Evolutionary conservation across 2,797 vertebrate species (phyloP).

Genomic region (Neostethus bicornis): DNA sequence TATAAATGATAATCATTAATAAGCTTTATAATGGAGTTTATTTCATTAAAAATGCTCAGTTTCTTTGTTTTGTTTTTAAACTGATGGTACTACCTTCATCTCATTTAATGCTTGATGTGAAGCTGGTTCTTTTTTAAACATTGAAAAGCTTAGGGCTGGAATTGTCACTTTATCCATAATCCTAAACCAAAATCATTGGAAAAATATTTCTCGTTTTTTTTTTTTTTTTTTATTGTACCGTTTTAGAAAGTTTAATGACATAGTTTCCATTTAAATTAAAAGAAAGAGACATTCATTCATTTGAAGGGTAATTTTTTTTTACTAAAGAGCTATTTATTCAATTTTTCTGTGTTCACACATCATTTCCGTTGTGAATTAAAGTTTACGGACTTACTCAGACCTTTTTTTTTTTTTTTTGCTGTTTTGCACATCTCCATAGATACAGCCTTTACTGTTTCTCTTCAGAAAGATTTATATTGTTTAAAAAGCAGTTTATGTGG

Average conservation of each 20-base stretch:
- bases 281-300: constrained; percentile 36
- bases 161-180: too few relatives aligned
- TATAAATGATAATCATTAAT: constrained; percentile 53
- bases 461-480: constrained; percentile 52
- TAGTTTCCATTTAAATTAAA: constrained; percentile 46
- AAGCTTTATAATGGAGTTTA: constrained; percentile 62
- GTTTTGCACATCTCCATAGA: constrained; percentile 74
- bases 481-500: constrained; percentile 46
- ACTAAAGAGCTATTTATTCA: constrained; percentile 50
- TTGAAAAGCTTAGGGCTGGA: constrained; percentile 12
- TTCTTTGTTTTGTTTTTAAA: constrained; percentile 13
- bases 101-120: constrained; percentile 55
- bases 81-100: constrained; percentile 40
- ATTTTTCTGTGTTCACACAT: constrained; percentile 47
- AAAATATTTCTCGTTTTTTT: constrained; percentile 19
- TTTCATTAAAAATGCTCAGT: constrained; percentile 50
- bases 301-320: constrained; percentile 17
- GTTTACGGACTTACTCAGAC: constrained; percentile 60
- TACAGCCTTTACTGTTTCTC: constrained; percentile 34
- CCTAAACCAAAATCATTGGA: too few relatives aligned
- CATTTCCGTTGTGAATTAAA: constrained; percentile 75
- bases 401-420: constrained; percentile 42
- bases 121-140: constrained; percentile 25
- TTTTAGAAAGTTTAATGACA: too few relatives aligned
- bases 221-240: too few relatives aligned